Base-by-base conservation (phyloP, 30 jellyfish, hydroid and myxozoan genomes). In the Aurelia coerulea region DNA sequence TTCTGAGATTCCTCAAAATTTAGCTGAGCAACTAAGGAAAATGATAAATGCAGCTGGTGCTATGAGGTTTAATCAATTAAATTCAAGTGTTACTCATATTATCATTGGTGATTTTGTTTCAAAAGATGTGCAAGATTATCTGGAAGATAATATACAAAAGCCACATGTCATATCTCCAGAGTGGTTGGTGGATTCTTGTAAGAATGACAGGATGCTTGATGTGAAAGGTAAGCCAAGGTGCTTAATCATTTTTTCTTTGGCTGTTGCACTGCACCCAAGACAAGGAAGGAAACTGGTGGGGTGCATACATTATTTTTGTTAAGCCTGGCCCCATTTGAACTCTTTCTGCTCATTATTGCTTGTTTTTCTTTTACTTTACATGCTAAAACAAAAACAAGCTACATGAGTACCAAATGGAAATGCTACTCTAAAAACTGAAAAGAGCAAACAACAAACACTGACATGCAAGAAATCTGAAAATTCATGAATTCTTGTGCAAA, bases 21-120 rank as follows among this genome's bases (percentile, higher is more conserved):
- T 88, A 42, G 17, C 62, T 2, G 97, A 84, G 15, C 74, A 46
- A 12, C 79, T 96, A 31, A 71, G 97, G 33, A 90, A 87, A 73
- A 68, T 95, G 50, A 83, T 95, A 23, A 90, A 90, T 53, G 68
- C 60, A 49, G 98, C 96, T 53, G 99, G 99, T 11, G 99, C 96
- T 7, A 78, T 87, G 91, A 85, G 98, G 19, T 82, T 83, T 32
- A 78, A 71, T 53, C 65, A 23, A 19, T 29, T 90, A 31, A 87
- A 69, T 46, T 96, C 91, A 7, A 65, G 70, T 37, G 86, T 95
- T 1, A 90, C 99, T 14, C 99, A 95, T 82, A 81, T 90, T 16
- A 81, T 95, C 58, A 50, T 90, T 13, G 97, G 98, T 31, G 95
- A 86, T 17, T 41, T 29, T 11, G 85, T 84, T 9, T 76, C 94